Base-by-base conservation (phyloP, 2,888 invertebrate genomes). In the Dasypolia templi region DNA sequence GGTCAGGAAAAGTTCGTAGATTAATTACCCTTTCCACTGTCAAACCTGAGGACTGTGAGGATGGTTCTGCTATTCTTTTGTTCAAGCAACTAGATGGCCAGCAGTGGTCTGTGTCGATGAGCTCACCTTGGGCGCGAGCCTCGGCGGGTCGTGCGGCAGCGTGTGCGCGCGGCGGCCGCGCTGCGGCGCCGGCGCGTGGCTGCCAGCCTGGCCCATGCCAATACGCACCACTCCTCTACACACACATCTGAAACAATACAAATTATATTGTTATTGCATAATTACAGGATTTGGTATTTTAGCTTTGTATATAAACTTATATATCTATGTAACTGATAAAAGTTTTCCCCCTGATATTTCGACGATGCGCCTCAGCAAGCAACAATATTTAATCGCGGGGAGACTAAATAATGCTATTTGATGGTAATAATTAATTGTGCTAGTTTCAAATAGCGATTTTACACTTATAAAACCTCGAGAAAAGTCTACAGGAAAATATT, bases 181-280 rank as follows among this genome's bases (percentile, higher is more conserved):
- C 81, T 83, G 82, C 80, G 89, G 92, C 84, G 89, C 90, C 91
- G 91, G 90, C 89, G 92, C 93, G 90, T 94, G 94, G 92, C 96
- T 96, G 92, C 95, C 95, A 87, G 95, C 94, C 92, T 96, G 95
- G 86, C 96, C 96, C 96, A 96, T 96, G 88, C 91, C 70, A 79
- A 81, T 56, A 58, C 72, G 83, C 88, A 35, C 59, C 59, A 42
- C 63, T 39, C 14, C 26, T 90, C 86, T 78, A 79, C 77, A 80
- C 75, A 81, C 82, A 79, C 95, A 95, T 95, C 95, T 95, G 92
- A 0, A 90, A 90, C 69, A 68, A 86, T 19, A 11, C 46, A 53
- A 26, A 44, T 0, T 5, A 11, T 0, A 29, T 46, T 26, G 5
- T 75, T 32, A 67, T n/a, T n/a, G n/a, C n/a, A 39, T 26, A 32